A percentile compares a stretch with the other conserved stretches of the same genome.
Conservation (phyloP, 2,113 vertebrate species). For the Hippocampus barbouri region DNA sequence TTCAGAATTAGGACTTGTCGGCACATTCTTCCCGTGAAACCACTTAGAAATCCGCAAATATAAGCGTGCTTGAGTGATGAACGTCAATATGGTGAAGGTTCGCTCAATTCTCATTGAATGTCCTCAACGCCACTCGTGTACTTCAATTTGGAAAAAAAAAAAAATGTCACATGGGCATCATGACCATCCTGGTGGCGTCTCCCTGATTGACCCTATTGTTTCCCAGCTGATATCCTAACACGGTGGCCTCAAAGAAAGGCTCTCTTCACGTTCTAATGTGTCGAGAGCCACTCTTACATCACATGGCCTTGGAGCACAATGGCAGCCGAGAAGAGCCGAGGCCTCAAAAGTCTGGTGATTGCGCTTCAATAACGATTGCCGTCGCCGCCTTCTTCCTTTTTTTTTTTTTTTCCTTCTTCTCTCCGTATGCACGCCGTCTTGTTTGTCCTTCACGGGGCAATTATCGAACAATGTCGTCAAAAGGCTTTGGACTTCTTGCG, state of each 20-base stretch:
- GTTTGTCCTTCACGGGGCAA: slow-evolving; percentile 71
- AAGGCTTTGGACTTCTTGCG: slow-evolving; percentile 59
- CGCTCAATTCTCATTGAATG: no score
- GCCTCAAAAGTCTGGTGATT: slow-evolving; percentile 49
- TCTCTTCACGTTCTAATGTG: slow-evolving; percentile 28
- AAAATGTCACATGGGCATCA: neutral
- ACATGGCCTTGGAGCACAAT: slow-evolving; percentile 56
- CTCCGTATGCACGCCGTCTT: slow-evolving; percentile 27
- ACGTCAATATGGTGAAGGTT: no score
- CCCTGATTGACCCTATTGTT: neutral
- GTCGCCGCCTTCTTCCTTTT: slow-evolving; percentile 27
- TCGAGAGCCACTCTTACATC: slow-evolving; percentile 45
- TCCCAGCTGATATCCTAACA: neutral
- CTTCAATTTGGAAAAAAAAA: no score
- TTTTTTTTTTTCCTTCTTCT: slow-evolving; percentile 24
- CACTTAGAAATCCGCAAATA: no score
- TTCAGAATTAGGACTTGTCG: no score
- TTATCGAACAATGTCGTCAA: slow-evolving; percentile 69
- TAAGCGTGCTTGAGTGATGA: no score
- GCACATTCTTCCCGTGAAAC: no score
- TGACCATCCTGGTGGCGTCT: neutral
- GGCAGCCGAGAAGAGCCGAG: slow-evolving; percentile 19
- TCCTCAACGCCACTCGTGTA: neutral
- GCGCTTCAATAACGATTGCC: slow-evolving; percentile 46
- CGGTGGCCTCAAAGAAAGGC: neutral